Conservation (phyloP, 2,797 vertebrate genomes). For the Channallabes apus region DNA sequence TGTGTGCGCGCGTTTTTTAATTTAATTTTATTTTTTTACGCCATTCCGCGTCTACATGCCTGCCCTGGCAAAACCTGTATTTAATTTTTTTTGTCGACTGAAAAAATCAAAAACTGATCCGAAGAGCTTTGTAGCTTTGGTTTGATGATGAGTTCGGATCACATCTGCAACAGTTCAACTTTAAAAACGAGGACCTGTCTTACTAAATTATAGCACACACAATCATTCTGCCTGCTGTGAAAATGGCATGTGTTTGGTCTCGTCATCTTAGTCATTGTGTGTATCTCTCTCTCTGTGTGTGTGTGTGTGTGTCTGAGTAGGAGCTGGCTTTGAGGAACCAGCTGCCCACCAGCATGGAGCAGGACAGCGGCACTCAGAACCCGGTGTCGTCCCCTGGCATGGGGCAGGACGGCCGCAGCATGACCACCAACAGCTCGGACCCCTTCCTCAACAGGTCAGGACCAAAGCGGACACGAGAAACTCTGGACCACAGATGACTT, state of each 20-base stretch:
- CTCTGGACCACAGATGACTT: neutral
- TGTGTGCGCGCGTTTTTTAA: no score
- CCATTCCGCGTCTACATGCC: neutral
- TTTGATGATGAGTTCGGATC: neutral
- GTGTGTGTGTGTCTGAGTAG: conserved; percentile 65
- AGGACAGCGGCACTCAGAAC: conserved; percentile 87
- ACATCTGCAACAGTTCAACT: no score
- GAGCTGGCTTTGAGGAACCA: conserved; percentile 95
- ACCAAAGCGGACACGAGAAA: neutral
- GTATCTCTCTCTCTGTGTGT: neutral
- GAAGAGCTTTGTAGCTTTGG: neutral
- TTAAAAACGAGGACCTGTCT: neutral
- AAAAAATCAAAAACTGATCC: neutral
- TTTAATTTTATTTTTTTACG: no score
- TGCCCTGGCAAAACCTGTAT: conserved; percentile 44
- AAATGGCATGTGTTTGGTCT: neutral
- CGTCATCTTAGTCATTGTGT: neutral
- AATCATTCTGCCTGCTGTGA: neutral
- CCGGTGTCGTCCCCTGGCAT: conserved; percentile 91
- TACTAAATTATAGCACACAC: neutral
- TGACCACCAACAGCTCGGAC: conserved; percentile 98
- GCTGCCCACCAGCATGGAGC: conserved; percentile 91
- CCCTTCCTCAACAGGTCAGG: conserved; percentile 97
- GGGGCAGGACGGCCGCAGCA: conserved; percentile 94
- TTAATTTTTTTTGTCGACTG: conserved; percentile 27